phyloP scores from a whole-genome alignment of 2,888 invertebrate genomes.

The Mantis religiosa region DNA sequence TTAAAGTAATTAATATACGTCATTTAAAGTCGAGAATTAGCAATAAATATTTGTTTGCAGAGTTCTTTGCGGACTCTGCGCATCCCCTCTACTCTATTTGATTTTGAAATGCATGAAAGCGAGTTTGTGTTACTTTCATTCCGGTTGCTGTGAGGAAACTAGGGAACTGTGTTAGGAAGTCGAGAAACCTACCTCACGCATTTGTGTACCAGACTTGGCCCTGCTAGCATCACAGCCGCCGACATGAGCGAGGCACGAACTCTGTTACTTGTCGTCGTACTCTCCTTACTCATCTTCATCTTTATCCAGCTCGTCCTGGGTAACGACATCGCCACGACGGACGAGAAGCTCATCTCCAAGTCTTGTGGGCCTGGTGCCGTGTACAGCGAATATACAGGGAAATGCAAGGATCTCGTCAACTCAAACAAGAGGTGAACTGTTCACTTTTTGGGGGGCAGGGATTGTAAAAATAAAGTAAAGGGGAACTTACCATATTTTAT shows the following conservation, averaged over 20 bases:
- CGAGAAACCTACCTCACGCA: not conserved
- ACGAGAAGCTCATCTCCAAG: conserved; percentile 15
- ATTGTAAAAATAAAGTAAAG: too few species aligned
- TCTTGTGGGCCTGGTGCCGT: not conserved
- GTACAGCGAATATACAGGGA: not conserved
- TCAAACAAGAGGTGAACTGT: not conserved
- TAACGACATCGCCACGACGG: not conserved
- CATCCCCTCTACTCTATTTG: not conserved
- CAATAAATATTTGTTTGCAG: too few species aligned
- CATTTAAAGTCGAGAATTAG: too few species aligned
- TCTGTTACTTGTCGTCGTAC: conserved; percentile 33
- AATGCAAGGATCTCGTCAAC: not conserved
- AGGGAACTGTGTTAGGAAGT: not conserved
- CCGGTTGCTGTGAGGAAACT: not conserved
- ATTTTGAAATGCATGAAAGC: not conserved
- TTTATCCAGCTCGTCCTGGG: conserved; percentile 37
- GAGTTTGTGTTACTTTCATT: not conserved
- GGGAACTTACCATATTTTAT: too few species aligned
- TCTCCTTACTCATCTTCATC: conserved; percentile 35
- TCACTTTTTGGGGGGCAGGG: too few species aligned
- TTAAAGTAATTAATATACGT: too few species aligned
- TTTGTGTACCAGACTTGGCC: not conserved
- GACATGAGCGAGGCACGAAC: not conserved
- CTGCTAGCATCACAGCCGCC: not conserved
- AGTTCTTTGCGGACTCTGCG: not conserved